A percentile compares a stretch with the other conserved stretches of the same genome.
Conservation (phyloP, 2,888 invertebrate genomes). For the Andrena praecox region DNA sequence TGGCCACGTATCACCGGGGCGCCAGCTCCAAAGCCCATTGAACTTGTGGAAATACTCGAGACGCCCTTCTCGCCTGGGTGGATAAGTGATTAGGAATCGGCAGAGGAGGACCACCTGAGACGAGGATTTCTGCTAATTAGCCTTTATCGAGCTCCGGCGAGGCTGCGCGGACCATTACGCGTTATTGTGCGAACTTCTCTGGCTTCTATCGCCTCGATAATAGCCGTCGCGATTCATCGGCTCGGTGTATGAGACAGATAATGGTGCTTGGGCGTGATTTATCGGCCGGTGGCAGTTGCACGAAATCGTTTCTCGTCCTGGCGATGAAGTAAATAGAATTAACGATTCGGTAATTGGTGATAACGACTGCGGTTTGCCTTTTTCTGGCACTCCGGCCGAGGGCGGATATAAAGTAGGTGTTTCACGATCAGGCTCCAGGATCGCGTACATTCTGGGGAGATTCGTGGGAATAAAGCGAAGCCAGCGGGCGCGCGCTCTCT, state of each 20-base stretch:
- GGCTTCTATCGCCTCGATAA: slow-evolving; percentile 58
- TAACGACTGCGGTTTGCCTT: slow-evolving; percentile 36
- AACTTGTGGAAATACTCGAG: slow-evolving; percentile 44
- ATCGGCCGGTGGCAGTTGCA: slow-evolving; percentile 31
- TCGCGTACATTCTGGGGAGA: too few relatives aligned
- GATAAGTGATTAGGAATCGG: slow-evolving; percentile 62
- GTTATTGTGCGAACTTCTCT: slow-evolving; percentile 66
- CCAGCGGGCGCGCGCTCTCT: too few relatives aligned
- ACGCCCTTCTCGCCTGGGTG: slow-evolving; percentile 26
- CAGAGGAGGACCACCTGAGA: slow-evolving; percentile 51
- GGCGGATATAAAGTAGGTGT: not conserved
- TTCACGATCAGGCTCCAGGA: not conserved
- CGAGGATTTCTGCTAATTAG: slow-evolving; percentile 67
- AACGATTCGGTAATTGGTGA: slow-evolving; percentile 53
- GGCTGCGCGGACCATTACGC: slow-evolving; percentile 59
- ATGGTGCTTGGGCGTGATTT: slow-evolving; percentile 53
- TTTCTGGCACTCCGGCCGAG: not conserved
- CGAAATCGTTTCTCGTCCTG: slow-evolving; percentile 57
- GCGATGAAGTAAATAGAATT: slow-evolving; percentile 55
- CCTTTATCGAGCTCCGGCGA: slow-evolving; percentile 58
- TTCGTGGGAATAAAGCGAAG: too few relatives aligned
- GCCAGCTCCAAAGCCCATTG: slow-evolving; percentile 2
- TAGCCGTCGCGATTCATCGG: slow-evolving; percentile 57
- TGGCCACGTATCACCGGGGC: slow-evolving; percentile 19
- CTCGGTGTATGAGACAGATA: slow-evolving; percentile 50